Conservation (phyloP, 2,113 vertebrate species). For the Eublepharis macularius region DNA sequence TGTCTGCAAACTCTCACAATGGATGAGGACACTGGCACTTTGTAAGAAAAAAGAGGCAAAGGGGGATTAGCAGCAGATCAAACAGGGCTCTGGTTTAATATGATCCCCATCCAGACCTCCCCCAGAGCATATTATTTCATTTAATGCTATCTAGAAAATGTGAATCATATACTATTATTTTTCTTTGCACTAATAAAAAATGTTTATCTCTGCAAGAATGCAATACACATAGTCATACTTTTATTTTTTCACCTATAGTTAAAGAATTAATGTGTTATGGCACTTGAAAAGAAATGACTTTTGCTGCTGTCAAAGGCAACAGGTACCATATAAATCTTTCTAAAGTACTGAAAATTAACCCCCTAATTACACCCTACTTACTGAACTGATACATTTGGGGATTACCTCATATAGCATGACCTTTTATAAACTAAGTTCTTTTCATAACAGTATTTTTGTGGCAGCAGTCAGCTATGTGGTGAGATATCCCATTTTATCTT, state of each 20-base stretch:
- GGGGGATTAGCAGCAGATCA: background rate
- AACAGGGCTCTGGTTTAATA: background rate
- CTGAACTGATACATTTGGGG: too few relatives aligned
- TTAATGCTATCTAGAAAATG: background rate
- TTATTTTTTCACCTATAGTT: background rate
- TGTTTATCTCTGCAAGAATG: background rate
- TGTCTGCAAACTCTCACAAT: background rate
- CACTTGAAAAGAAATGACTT: background rate
- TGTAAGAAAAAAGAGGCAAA: background rate
- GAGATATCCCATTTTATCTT: too few relatives aligned
- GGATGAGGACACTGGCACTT: background rate
- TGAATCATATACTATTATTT: background rate
- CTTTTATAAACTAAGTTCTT: background rate
- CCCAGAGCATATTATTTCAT: background rate
- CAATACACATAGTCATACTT: background rate
- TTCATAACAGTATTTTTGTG: background rate
- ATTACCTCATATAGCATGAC: background rate
- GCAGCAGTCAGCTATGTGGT: background rate
- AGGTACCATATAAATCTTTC: too few relatives aligned
- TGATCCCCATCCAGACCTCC: background rate
- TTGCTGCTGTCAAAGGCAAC: background rate
- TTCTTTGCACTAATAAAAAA: background rate
- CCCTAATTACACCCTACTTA: too few relatives aligned
- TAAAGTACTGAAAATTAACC: background rate
- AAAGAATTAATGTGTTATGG: background rate